These are phyloP conservation scores for Dasypus novemcinctus DNA, from an alignment of 2,113 vertebrate species.

Conservation along the genomic window DNA sequence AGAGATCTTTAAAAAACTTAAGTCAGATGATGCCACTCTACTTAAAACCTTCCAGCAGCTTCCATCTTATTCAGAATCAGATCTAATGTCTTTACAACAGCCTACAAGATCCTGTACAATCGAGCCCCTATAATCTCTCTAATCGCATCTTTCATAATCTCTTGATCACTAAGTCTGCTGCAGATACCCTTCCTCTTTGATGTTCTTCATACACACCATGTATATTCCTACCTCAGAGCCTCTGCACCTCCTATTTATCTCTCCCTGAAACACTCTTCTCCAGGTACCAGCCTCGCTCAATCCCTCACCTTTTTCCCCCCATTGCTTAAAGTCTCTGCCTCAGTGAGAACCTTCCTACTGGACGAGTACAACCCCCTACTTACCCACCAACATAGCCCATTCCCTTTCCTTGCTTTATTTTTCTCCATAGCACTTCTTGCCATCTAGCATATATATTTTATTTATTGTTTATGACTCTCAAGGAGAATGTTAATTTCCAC, in stretches of 20 bases:
- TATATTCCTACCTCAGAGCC: neutral
- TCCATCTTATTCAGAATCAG: neutral
- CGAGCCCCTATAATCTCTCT: neutral
- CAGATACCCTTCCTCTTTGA: neutral
- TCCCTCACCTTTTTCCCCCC: neutral
- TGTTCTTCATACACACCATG: neutral
- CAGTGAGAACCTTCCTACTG: neutral
- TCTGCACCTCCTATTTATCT: neutral
- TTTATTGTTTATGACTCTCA: neutral
- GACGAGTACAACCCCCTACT: neutral
- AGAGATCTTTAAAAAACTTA: neutral
- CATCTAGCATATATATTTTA: neutral
- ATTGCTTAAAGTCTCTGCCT: neutral
- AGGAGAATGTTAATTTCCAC: slow-evolving; percentile 28
- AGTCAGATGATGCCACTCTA: neutral
- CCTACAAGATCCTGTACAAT: neutral
- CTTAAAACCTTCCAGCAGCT: neutral
- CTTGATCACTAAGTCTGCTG: neutral
- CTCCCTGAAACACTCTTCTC: neutral
- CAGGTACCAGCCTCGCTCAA: neutral
- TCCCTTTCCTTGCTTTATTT: neutral
- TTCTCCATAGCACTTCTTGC: neutral
- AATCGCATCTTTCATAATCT: neutral
- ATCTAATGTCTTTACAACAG: neutral
- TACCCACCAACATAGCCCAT: neutral